These are phyloP conservation scores for Zonitis immaculata DNA, from an alignment of 2,888 invertebrate species.

Conservation along the genomic window DNA sequence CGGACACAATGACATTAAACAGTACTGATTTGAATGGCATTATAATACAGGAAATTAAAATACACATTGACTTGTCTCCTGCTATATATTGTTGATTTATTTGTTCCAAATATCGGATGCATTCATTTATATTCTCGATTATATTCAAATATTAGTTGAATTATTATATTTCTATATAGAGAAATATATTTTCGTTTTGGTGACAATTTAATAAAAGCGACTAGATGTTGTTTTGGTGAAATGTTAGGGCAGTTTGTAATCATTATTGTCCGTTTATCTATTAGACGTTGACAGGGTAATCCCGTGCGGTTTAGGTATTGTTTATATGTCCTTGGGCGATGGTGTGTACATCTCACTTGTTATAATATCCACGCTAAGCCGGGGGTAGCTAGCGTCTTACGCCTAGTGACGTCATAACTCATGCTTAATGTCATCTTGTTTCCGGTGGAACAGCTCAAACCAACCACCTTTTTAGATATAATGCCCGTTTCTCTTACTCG, in stretches of 20 bases:
- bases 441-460: constrained; percentile 39
- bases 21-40: constrained; percentile 42
- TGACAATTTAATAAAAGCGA: neutral
- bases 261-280: constrained; percentile 39
- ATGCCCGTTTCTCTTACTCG: constrained; percentile 16
- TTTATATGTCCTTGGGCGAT: constrained; percentile 33
- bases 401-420: constrained; percentile 43
- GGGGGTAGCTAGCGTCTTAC: constrained; percentile 39
- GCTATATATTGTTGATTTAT: constrained; percentile 26
- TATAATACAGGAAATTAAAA: constrained; percentile 50
- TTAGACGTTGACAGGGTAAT: constrained; percentile 36
- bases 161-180: neutral
- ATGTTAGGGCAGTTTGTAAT: constrained; percentile 27
- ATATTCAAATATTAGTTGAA: neutral
- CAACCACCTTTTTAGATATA: constrained; percentile 27
- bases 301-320: constrained; percentile 33
- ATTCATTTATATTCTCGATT: neutral
- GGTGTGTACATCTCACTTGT: constrained; percentile 41
- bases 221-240: neutral
- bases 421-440: constrained; percentile 43
- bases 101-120: neutral
- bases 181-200: neutral
- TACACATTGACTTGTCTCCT: constrained; percentile 31
- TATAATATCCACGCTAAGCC: constrained; percentile 41
- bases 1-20: constrained; percentile 39